A percentile compares a stretch with the other conserved stretches of the same genome.
phyloP scores from a whole-genome alignment of 1,140 invertebrate species.

The Drosophila carrolli region DNA sequence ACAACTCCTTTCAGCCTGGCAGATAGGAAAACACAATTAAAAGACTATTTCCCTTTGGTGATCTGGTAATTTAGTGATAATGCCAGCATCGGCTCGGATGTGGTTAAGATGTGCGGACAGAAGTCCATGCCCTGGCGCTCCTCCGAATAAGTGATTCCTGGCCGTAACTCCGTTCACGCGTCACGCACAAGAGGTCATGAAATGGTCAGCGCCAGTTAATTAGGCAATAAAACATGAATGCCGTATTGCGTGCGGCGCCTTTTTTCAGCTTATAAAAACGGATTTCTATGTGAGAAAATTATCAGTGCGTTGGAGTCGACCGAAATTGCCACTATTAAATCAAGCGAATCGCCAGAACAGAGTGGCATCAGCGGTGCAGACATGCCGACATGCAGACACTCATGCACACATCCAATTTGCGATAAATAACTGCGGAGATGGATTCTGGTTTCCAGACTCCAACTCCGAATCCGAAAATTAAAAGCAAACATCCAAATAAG shows the following conservation, averaged over 20 bases:
- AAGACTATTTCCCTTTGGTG: slow-evolving; percentile 25
- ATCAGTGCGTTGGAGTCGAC: slow-evolving; percentile 83
- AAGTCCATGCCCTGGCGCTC: background rate
- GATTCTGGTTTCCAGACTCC: slow-evolving; percentile 49
- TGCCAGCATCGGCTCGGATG: slow-evolving; percentile 6
- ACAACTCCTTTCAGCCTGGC: background rate
- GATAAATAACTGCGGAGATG: slow-evolving; percentile 41
- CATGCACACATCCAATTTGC: slow-evolving; percentile 39
- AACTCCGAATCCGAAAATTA: slow-evolving; percentile 65
- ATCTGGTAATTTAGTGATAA: slow-evolving; percentile 33
- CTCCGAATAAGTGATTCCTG: slow-evolving; percentile 34
- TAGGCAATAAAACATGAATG: slow-evolving; percentile 78
- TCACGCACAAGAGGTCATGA: slow-evolving; percentile 53
- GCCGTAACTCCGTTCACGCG: slow-evolving; percentile 48
- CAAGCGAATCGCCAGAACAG: slow-evolving; percentile 64
- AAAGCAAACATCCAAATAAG: slow-evolving; percentile 72
- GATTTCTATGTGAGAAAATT: slow-evolving; percentile 82
- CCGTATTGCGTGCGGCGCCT: slow-evolving; percentile 81
- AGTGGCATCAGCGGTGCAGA: slow-evolving; percentile 31
- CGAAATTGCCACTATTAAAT: slow-evolving; percentile 80
- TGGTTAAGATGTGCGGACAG: slow-evolving; percentile 8
- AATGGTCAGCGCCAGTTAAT: slow-evolving; percentile 60
- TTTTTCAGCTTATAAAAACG: slow-evolving; percentile 67
- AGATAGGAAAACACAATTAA: slow-evolving; percentile 23
- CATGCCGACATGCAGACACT: slow-evolving; percentile 14